A percentile compares a stretch with the other conserved stretches of the same genome.
Evolutionary conservation across 2,888 invertebrate genomes (phyloP).

Genomic region (Conchocele bisecta): DNA sequence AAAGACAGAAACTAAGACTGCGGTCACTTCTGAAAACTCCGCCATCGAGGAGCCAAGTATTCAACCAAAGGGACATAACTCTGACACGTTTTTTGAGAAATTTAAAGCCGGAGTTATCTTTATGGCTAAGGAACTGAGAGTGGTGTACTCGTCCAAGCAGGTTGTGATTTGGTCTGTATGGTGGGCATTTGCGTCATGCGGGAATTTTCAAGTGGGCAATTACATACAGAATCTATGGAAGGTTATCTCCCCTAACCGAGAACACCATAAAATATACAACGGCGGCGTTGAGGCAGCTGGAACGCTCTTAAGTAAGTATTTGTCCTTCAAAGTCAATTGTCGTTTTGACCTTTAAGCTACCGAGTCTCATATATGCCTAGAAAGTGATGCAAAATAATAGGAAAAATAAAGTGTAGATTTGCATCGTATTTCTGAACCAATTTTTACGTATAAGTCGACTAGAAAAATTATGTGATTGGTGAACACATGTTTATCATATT

Average conservation of each 20-base stretch:
- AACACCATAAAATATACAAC: conserved; percentile 85
- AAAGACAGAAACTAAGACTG: too few relatives aligned
- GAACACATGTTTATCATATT: too few relatives aligned
- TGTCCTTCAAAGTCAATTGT: too few relatives aligned
- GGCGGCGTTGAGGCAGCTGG: conserved; percentile 92
- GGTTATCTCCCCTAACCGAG: conserved; percentile 68
- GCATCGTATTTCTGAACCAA: too few relatives aligned
- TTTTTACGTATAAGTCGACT: too few relatives aligned
- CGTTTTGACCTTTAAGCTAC: too few relatives aligned
- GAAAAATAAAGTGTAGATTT: too few relatives aligned
- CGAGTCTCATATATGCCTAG: too few relatives aligned
- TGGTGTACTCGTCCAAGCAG: conserved; percentile 78
- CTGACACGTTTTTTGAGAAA: background rate
- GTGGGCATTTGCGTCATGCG: conserved; percentile 90
- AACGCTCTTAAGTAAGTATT: conserved; percentile 87
- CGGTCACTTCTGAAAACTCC: too few relatives aligned
- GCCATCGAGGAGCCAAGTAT: background rate
- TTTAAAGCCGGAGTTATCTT: conserved; percentile 65
- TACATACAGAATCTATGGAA: conserved; percentile 94
- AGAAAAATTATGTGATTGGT: too few relatives aligned
- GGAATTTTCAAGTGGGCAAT: conserved; percentile 88
- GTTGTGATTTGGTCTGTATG: conserved; percentile 90
- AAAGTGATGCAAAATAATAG: too few relatives aligned
- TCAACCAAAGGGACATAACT: background rate
- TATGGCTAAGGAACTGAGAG: conserved; percentile 82